phyloP scores from a whole-genome alignment of 2,113 vertebrate species.

The Podarcis cretensis region DNA sequence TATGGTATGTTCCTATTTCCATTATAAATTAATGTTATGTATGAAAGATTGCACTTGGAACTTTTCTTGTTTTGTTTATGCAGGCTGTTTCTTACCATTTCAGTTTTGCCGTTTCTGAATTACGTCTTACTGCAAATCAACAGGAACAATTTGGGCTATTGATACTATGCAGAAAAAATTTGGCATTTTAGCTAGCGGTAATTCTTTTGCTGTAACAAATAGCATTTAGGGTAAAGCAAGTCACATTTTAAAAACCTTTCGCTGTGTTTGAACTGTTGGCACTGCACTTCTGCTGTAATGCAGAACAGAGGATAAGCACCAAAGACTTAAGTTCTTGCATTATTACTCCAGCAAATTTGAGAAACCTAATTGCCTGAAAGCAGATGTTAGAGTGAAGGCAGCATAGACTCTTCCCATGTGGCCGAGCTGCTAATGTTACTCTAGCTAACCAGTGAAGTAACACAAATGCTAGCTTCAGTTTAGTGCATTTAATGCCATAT shows the following conservation, averaged over 20 bases:
- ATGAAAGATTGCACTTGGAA: neutral
- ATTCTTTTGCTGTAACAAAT: no score
- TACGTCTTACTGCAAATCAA: neutral
- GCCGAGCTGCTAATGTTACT: neutral
- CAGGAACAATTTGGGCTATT: neutral
- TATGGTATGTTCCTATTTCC: constrained; percentile 21
- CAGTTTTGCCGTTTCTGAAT: neutral
- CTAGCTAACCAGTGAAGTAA: neutral
- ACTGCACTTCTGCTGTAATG: neutral
- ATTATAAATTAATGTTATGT: neutral
- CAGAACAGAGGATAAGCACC: neutral
- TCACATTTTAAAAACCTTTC: constrained; percentile 12
- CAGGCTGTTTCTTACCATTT: neutral
- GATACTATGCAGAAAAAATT: constrained; percentile 22
- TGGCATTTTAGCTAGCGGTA: neutral
- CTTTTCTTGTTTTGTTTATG: neutral
- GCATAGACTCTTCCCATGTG: neutral
- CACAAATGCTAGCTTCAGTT: neutral
- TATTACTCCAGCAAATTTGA: no score
- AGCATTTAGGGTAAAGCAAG: neutral
- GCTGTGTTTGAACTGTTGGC: neutral
- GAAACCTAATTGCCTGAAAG: neutral
- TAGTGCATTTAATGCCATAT: neutral
- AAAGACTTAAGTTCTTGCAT: neutral
- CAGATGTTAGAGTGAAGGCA: neutral